Evolutionary conservation across 2,888 invertebrate genomes (phyloP).

Genomic region (Lottia scabra): DNA sequence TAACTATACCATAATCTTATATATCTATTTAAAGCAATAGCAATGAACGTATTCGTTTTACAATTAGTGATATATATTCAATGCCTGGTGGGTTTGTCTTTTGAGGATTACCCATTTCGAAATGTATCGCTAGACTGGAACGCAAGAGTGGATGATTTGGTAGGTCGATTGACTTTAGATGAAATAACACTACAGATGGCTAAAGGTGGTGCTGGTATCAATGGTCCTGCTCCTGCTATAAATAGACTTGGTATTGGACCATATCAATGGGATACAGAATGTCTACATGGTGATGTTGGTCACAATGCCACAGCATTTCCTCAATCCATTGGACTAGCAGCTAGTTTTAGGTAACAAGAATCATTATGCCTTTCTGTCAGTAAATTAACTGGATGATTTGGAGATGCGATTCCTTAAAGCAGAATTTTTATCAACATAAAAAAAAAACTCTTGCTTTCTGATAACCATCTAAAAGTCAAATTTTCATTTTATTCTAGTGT

Average conservation of each 20-base stretch:
- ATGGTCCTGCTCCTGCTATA: constrained; percentile 52
- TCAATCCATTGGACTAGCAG: constrained; percentile 59
- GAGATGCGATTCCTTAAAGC: no score
- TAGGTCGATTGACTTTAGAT: constrained; percentile 39
- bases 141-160: constrained; percentile 54
- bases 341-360: constrained; percentile 55
- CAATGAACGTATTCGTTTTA: background rate
- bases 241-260: constrained; percentile 49
- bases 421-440: no score
- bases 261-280: constrained; percentile 60
- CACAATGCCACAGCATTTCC: constrained; percentile 62
- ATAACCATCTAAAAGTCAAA: no score
- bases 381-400: no score
- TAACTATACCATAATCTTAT: no score
- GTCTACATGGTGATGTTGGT: constrained; percentile 53
- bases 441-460: no score
- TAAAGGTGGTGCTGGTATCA: constrained; percentile 22
- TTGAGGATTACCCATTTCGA: constrained; percentile 46
- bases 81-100: background rate
- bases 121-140: constrained; percentile 54
- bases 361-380: background rate
- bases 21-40: background rate
- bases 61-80: background rate
- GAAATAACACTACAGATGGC: constrained; percentile 33
- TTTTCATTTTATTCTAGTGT: no score